Conservation (phyloP, 2,113 vertebrate species). For the Epinephelus fuscoguttatus region DNA sequence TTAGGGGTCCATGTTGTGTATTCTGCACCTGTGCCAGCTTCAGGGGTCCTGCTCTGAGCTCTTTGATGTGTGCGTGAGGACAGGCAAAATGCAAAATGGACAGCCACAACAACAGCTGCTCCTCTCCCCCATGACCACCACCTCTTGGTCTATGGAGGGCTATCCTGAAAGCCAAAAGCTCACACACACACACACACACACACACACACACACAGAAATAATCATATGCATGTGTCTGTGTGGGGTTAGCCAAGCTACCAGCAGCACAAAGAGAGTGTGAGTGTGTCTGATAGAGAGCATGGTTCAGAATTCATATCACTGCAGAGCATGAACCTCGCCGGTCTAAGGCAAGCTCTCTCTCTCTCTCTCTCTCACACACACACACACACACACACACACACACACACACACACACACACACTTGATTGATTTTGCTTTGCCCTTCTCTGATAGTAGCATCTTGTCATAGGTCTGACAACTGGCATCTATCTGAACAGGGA, state of each 20-base stretch:
- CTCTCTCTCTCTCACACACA: background rate
- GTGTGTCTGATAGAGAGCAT: conserved; percentile 23
- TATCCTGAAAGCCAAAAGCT: background rate
- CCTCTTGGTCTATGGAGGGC: conserved; percentile 1
- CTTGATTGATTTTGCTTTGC: background rate
- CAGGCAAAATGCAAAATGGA: conserved; percentile 54
- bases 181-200: background rate
- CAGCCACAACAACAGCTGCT: conserved; percentile 65
- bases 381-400: background rate
- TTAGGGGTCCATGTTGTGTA: conserved; percentile 46
- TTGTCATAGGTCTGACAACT: conserved; percentile 4
- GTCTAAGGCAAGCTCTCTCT: conserved; percentile 5
- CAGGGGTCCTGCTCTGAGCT: conserved; percentile 31
- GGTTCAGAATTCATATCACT: conserved; percentile 39
- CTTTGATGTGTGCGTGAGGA: conserved; percentile 56
- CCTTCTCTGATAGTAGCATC: background rate
- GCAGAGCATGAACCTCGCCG: conserved; percentile 25
- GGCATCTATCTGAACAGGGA: conserved; percentile 3
- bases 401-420: background rate
- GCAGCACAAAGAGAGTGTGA: conserved; percentile 17
- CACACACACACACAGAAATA: conserved; percentile 7
- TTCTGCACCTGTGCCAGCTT: conserved; percentile 58
- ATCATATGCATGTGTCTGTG: conserved; percentile 19
- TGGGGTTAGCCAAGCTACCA: conserved; percentile 26
- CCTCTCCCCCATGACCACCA: conserved; percentile 33